Conservation (phyloP, 2,113 vertebrate species). For the Daphoenositta chrysoptera region DNA sequence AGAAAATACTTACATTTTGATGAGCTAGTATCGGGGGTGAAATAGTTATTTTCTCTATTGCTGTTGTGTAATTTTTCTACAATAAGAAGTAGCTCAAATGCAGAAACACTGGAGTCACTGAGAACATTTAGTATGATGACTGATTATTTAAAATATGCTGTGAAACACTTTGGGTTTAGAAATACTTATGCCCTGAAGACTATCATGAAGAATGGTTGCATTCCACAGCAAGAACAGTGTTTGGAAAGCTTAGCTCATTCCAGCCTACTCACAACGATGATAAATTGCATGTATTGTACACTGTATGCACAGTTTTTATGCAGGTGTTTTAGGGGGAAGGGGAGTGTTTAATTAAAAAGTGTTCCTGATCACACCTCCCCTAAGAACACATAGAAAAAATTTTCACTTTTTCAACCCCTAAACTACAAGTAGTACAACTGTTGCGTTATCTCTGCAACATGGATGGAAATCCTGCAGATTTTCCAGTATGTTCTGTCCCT, state of each 20-base stretch:
- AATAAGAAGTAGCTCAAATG: conserved; percentile 65
- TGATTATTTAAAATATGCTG: conserved; percentile 69
- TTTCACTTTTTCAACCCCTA: neutral
- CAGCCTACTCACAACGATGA: conserved; percentile 34
- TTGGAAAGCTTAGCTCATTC: conserved; percentile 51
- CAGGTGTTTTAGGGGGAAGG: neutral
- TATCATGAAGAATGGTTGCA: conserved; percentile 66
- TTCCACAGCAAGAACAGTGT: conserved; percentile 72
- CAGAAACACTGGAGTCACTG: conserved; percentile 58
- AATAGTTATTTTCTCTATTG: conserved; percentile 8
- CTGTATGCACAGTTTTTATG: neutral
- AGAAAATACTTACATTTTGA: neutral
- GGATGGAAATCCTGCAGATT: neutral
- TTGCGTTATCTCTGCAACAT: neutral
- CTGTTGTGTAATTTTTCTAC: conserved; percentile 43
- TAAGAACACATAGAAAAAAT: neutral
- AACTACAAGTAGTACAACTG: neutral
- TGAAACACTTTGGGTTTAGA: conserved; percentile 72
- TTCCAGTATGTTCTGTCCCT: neutral
- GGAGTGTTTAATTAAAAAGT: neutral
- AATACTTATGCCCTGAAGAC: conserved; percentile 72
- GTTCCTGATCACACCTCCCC: neutral
- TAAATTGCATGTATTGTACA: neutral
- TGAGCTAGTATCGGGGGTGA: neutral
- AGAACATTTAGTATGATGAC: conserved; percentile 64